phyloP scores from a whole-genome alignment of 2,888 invertebrate genomes.

The Glyphotaelius pellucidus region DNA sequence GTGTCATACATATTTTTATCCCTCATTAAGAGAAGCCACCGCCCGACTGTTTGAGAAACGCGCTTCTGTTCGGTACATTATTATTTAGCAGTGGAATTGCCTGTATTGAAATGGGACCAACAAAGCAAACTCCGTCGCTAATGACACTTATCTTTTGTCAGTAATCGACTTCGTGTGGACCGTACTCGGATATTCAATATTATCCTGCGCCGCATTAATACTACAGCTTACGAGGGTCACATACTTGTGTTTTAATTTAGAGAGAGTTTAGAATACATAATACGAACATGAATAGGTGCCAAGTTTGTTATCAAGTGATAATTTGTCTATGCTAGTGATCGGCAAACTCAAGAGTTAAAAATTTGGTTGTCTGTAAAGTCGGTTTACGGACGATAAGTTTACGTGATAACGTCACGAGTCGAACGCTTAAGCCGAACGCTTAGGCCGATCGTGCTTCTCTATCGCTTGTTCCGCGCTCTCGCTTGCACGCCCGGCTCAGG shows the following conservation, averaged over 20 bases:
- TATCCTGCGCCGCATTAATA: background rate
- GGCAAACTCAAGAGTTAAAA: too few species aligned
- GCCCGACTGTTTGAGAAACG: background rate
- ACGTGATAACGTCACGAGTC: too few species aligned
- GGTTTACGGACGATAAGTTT: too few species aligned
- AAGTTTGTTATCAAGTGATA: background rate
- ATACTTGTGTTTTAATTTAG: background rate
- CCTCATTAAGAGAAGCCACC: background rate
- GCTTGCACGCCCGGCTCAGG: too few species aligned
- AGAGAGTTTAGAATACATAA: background rate
- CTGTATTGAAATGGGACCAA: conserved; percentile 43
- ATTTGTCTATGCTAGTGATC: background rate
- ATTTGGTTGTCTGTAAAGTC: too few species aligned
- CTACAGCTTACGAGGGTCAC: background rate
- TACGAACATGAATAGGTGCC: background rate
- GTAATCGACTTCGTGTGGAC: conserved; percentile 35
- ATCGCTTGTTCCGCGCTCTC: too few species aligned
- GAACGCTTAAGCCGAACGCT: too few species aligned
- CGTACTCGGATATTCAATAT: conserved; percentile 25
- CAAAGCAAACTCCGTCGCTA: conserved; percentile 33
- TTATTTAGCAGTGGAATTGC: conserved; percentile 32
- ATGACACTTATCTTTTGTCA: conserved; percentile 48
- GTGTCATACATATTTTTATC: background rate
- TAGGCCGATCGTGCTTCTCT: too few species aligned
- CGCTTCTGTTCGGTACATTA: background rate